Evolutionary conservation across 30 jellyfish, hydroid and myxozoan species (phyloP), one percentile per base, ranked within the genome.

Genomic region (Sanderia malayensis): DNA sequence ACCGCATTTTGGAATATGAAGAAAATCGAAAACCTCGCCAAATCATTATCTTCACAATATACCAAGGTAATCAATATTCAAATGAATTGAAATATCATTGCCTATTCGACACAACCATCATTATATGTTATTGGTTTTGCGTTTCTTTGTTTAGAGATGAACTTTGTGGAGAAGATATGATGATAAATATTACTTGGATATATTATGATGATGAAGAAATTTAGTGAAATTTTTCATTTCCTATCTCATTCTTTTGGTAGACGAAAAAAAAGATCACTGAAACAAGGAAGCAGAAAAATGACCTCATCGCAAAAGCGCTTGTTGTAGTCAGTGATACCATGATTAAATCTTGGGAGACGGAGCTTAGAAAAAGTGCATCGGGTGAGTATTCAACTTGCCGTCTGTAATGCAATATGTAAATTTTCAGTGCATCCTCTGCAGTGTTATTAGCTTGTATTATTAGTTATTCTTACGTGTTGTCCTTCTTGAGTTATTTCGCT

Each of bases 1-100:
- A 46, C 86, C 32, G 86, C 86, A 22, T 74, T 74, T 45, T 74
- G 86, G 86, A 74, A 74, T 59, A 62, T 32, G 60, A 61, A 49
- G 61, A 74, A 74, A 59, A 57, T 58, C 0, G 86, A 74, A 66
- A 74, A 21, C 45, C 25, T 74, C 67, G 86, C 86, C 18, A 25
- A 46, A 34, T 2, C 86, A 21, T 59, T 74, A 44, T 73, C 67
- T 20, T 55, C 30, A 62, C 86, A 74, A 44, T 74, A 74, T 44
- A 33, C 11, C 19, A 74, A 74, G 86, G 86, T 74, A 28, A 71
- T 37, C 52, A 37, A 37, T 37, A 37, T 37, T 37, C 52, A 37
- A 37, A 37, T 37, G 13, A 37, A 37, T 37, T 37, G 13, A 37
- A 37, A 37, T 37, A 37, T 37, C 52, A 37, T 37, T 37, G 52